Evolutionary conservation across 1,140 invertebrate species (phyloP), one percentile per base, ranked within the genome.

Genomic region (Papilio glaucus): DNA sequence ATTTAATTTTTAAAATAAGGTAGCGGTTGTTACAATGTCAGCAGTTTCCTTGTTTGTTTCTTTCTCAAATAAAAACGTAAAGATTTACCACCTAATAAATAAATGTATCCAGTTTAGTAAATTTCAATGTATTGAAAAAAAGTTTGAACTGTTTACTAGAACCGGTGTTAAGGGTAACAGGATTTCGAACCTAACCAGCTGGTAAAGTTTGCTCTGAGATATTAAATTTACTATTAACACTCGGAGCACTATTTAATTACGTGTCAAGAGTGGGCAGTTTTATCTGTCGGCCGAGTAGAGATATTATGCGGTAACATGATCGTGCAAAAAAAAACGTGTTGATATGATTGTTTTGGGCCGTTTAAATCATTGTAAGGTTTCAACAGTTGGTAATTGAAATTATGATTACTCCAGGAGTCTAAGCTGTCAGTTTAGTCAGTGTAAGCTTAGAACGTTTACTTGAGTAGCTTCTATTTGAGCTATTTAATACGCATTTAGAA

Each of bases 151-250:
- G 4, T 13, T 37, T 12, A 38, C 21, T 12, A 67, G 10, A 60
- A 62, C 61, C 62, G 45, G 26, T 76, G 65, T 73, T 82, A 82
- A 60, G 72, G 73, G 65, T 38, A n/a, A 42, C 70, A 73, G 61
- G 72, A 77, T 75, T 62, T 75, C 65, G 77, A 74, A 80, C 79
- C 74, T 88, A 82, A n/a, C n/a, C 77, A 82, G 82, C 78, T 78
- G 61, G 78, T 80, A 76, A 74, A 77, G 76, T 77, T 75, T 73
- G 84, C 83, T 82, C 41, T 62, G 78, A 83, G 85, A 90, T 92
- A 91, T 91, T 91, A 88, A 89, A 90, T 90, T 88, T 88, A 91
- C 86, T 90, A 87, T 86, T 84, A 89, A 90, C 85, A 89, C 85
- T 89, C 76, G 72, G 74, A 85, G 86, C 88, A 90, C 90, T 92